phyloP scores from a whole-genome alignment of 2,113 vertebrate species.

The Apodemus speciosus region DNA sequence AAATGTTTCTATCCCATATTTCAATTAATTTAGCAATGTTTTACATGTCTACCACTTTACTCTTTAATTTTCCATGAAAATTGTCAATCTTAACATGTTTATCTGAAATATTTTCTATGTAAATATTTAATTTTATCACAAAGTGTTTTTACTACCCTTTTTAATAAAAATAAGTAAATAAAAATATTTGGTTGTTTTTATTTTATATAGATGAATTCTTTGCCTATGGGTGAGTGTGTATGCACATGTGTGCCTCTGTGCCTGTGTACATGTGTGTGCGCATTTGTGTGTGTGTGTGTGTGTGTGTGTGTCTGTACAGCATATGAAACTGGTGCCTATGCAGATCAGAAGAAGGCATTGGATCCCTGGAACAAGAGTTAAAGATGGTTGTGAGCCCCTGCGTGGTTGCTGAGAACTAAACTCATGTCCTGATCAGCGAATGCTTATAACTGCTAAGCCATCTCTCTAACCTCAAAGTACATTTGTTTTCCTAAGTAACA shows the following conservation, averaged over 20 bases:
- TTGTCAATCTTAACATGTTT: no score
- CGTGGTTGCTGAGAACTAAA: background rate
- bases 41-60: no score
- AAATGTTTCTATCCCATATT: no score
- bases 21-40: no score
- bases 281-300: background rate
- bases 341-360: background rate
- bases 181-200: background rate
- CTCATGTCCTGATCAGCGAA: background rate
- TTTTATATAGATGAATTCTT: background rate
- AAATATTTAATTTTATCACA: no score
- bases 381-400: background rate
- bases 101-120: no score
- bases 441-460: background rate
- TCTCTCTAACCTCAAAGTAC: background rate
- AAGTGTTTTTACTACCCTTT: no score
- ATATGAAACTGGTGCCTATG: background rate
- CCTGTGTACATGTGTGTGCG: background rate
- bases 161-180: no score
- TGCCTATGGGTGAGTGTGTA: background rate
- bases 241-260: background rate
- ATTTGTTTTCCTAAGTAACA: background rate
- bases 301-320: background rate
- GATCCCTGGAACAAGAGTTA: no score
- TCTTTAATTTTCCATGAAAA: no score